Percentiles rank a stretch among this genome's conserved stretches.
These are phyloP conservation scores for Leptinotarsa lineolata DNA, from an alignment of 1,140 invertebrate genomes.

Conservation along the genomic window DNA sequence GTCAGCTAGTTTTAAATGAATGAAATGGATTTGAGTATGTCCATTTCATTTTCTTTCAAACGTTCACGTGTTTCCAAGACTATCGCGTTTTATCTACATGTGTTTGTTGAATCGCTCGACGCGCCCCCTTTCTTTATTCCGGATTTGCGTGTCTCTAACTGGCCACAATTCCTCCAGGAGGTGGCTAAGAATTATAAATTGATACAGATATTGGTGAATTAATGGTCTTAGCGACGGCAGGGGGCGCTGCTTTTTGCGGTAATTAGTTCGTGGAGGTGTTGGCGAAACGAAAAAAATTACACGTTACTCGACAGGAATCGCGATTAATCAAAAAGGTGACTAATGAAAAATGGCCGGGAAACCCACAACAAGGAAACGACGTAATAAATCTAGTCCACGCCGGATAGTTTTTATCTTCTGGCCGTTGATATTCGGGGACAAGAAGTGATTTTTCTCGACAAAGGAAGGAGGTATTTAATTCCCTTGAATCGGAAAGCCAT, in stretches of 20 bases:
- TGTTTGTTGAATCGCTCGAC: not conserved
- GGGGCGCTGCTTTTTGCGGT: conserved; percentile 16
- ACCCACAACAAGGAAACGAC: conserved; percentile 25
- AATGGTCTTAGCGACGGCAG: conserved; percentile 18
- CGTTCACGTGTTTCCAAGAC: not conserved
- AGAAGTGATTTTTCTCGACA: not conserved
- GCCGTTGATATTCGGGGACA: conserved; percentile 1
- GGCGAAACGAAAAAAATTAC: conserved; percentile 17
- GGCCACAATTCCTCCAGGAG: conserved; percentile 5
- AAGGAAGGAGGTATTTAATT: conserved; percentile 3
- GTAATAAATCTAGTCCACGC: conserved; percentile 25
- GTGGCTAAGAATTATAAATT: conserved; percentile 28
- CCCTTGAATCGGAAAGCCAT: not conserved
- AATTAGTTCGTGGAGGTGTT: conserved; percentile 26
- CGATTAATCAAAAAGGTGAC: conserved; percentile 25
- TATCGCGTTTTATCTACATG: not conserved
- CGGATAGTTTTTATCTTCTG: conserved; percentile 14
- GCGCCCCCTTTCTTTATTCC: conserved; percentile 1
- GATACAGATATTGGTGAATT: conserved; percentile 31
- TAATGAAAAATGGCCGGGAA: conserved; percentile 23
- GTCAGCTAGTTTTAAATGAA: too few species aligned
- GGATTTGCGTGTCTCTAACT: conserved; percentile 24
- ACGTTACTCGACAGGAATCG: conserved; percentile 15
- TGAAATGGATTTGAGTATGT: too few species aligned
- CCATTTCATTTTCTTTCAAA: too few species aligned